Percentiles rank a stretch among this genome's conserved stretches.
phyloP scores from a whole-genome alignment of 2,113 vertebrate genomes.

The Asarcornis scutulata region DNA sequence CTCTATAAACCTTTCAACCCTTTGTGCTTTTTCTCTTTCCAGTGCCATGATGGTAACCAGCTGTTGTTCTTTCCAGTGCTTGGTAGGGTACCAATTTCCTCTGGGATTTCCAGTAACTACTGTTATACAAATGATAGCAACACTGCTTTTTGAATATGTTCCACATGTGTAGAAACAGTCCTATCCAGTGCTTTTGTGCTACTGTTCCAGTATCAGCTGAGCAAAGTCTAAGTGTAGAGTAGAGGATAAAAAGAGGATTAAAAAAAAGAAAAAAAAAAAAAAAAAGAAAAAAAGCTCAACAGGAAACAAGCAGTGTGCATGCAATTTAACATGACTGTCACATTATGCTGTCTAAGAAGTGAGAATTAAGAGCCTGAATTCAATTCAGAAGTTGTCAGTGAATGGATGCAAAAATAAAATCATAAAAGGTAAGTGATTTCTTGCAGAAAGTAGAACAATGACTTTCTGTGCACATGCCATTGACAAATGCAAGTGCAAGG shows the following conservation, averaged over 20 bases:
- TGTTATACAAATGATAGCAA: not conserved
- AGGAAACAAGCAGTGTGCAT: not conserved
- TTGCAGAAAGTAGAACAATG: not conserved
- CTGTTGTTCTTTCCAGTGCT: not conserved
- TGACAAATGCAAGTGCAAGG: not conserved
- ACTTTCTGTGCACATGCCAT: not conserved
- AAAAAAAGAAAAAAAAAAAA: not conserved
- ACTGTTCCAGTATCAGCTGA: not conserved
- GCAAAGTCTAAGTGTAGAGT: accelerated
- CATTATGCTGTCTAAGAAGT: not conserved
- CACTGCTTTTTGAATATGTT: not conserved
- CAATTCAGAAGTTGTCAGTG: not conserved
- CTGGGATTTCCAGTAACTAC: not conserved
- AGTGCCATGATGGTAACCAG: not conserved
- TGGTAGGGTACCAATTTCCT: not conserved
- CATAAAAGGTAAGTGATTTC: not conserved
- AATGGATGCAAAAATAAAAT: not conserved
- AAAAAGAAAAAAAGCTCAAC: not conserved
- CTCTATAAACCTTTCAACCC: not conserved
- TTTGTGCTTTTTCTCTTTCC: not conserved
- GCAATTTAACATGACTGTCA: not conserved
- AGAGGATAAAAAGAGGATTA: not conserved
- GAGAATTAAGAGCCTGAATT: not conserved
- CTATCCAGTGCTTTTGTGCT: not conserved
- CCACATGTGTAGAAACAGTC: not conserved